Evolutionary conservation across 2,888 invertebrate species (phyloP).

Genomic region (Drepanosiphum platanoidis): DNA sequence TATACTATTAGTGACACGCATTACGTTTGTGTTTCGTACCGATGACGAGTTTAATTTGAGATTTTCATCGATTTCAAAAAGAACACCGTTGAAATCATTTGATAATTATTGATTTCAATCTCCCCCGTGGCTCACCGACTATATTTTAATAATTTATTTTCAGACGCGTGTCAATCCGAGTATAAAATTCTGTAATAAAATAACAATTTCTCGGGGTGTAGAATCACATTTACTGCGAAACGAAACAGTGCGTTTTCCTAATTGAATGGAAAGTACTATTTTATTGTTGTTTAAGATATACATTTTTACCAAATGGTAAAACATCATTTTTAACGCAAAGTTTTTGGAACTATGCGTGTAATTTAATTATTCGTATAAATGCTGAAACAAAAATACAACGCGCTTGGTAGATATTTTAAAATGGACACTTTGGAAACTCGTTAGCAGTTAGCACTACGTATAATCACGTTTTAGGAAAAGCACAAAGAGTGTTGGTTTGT

Average conservation of each 20-base stretch:
- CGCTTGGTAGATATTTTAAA: background rate
- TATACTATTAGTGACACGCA: no score
- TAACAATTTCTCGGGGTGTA: background rate
- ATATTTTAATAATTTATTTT: background rate
- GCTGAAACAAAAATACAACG: background rate
- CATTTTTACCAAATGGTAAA: background rate
- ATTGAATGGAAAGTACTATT: background rate
- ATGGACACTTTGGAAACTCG: background rate
- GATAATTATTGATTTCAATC: no score
- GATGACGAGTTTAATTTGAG: no score
- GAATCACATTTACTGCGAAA: background rate
- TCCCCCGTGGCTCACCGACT: background rate
- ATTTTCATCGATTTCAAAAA: background rate
- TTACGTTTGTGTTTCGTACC: background rate
- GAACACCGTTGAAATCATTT: background rate
- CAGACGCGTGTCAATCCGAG: background rate
- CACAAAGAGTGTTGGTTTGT: background rate
- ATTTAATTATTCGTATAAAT: background rate
- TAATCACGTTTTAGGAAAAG: background rate
- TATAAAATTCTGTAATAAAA: background rate
- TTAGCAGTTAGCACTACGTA: background rate
- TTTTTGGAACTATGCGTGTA: background rate
- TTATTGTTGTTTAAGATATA: background rate
- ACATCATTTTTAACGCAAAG: background rate
- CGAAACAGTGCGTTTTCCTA: background rate